Conservation (phyloP, 2,113 vertebrate species). For the Carollia perspicillata region DNA sequence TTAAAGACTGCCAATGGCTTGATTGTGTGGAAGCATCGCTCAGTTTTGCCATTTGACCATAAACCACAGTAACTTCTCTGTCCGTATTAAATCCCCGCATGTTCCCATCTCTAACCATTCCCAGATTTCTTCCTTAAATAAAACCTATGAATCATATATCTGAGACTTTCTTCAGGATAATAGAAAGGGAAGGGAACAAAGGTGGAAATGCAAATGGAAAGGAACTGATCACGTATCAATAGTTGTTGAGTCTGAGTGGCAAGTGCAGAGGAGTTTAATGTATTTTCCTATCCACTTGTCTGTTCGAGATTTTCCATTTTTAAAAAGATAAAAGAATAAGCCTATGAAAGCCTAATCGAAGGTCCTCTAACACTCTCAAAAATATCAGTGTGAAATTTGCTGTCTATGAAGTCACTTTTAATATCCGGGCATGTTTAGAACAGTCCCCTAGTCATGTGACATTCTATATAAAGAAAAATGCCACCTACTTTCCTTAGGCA, state of each 20-base stretch:
- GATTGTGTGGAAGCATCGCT: background rate
- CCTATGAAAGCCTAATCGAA: constrained; percentile 10
- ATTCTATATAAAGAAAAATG: constrained; percentile 37
- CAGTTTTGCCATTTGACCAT: background rate
- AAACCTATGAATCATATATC: constrained; percentile 4
- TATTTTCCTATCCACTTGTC: background rate
- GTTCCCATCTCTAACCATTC: background rate
- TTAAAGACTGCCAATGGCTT: background rate
- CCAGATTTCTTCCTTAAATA: constrained; percentile 29
- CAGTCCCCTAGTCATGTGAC: background rate
- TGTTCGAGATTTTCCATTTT: constrained; percentile 7
- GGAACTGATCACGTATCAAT: background rate
- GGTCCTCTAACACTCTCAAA: background rate
- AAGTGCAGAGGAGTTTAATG: background rate
- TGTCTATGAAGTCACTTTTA: constrained; percentile 5
- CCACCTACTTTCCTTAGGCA: constrained; percentile 33
- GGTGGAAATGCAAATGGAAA: background rate
- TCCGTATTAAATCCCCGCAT: background rate
- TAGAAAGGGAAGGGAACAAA: background rate
- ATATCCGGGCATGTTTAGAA: constrained; percentile 1
- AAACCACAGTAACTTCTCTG: background rate
- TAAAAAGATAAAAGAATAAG: background rate
- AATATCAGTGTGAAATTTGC: background rate
- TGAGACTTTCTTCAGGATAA: constrained; percentile 22
- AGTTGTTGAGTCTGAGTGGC: background rate